A percentile compares a stretch with the other conserved stretches of the same genome.
These are phyloP conservation scores for Andricus curvator DNA, from an alignment of 2,888 invertebrate genomes.

Conservation along the genomic window DNA sequence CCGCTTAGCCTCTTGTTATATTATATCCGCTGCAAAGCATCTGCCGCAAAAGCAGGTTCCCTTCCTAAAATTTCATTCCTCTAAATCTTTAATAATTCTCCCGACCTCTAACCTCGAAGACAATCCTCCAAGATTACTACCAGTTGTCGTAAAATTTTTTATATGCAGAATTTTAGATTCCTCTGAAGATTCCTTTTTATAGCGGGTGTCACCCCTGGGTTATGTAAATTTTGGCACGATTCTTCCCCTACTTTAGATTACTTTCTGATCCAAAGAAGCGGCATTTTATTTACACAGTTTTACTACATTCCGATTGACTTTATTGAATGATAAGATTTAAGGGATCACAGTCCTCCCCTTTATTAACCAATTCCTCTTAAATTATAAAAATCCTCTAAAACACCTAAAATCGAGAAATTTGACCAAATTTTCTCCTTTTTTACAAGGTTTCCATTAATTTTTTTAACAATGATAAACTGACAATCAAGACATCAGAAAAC, in stretches of 20 bases:
- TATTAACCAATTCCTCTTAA: no score
- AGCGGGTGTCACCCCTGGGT: neutral
- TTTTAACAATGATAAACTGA: no score
- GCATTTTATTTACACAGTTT: constrained; percentile 20
- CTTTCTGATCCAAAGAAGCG: constrained; percentile 24
- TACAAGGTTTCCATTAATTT: no score
- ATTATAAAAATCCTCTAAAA: no score
- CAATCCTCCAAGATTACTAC: constrained; percentile 28
- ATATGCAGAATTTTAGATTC: constrained; percentile 30
- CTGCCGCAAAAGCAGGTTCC: neutral
- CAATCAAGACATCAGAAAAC: no score
- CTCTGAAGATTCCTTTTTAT: constrained; percentile 17
- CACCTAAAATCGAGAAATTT: no score
- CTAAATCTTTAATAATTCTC: constrained; percentile 24
- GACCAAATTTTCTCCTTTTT: no score
- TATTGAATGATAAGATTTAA: neutral
- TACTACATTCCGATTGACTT: neutral
- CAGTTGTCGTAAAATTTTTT: constrained; percentile 27
- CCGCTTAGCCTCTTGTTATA: no score
- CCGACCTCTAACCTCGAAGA: neutral
- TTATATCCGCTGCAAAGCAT: constrained; percentile 1
- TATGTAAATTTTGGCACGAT: constrained; percentile 33
- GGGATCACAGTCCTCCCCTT: no score
- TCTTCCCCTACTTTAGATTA: constrained; percentile 22
- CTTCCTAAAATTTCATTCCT: neutral